Evolutionary conservation across 1,140 invertebrate species (phyloP).

Genomic region (Hetaerina americana): DNA sequence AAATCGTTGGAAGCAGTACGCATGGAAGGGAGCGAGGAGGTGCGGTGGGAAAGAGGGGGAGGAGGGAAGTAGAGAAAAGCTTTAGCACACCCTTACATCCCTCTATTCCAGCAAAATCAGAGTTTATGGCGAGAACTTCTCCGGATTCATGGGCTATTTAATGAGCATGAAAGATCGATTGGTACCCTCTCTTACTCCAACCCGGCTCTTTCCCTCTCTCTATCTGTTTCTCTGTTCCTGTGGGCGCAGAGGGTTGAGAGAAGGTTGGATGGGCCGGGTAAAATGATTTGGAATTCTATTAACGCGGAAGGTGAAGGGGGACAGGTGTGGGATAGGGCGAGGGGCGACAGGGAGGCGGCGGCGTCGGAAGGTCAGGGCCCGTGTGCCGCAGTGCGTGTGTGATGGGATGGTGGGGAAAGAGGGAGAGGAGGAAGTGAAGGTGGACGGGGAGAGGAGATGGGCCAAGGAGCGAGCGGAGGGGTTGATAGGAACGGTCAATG

Average conservation of each 20-base stretch:
- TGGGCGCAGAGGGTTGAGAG: too few relatives aligned
- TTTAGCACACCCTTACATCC: neutral
- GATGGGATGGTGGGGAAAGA: too few relatives aligned
- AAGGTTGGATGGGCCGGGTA: neutral
- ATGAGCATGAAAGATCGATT: neutral
- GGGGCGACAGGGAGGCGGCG: neutral
- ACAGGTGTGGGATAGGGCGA: too few relatives aligned
- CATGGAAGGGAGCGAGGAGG: too few relatives aligned
- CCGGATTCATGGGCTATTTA: neutral
- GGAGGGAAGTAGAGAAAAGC: neutral
- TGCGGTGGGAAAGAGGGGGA: neutral
- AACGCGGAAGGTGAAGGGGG: too few relatives aligned
- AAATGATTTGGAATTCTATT: slow-evolving; percentile 1
- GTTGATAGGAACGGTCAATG: neutral
- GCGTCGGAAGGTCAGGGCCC: neutral
- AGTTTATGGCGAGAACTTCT: neutral
- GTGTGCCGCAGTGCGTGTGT: neutral
- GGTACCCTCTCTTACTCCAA: neutral
- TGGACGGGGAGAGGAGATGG: too few relatives aligned
- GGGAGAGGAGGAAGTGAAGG: neutral
- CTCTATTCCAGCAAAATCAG: neutral
- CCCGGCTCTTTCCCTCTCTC: neutral
- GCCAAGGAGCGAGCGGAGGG: too few relatives aligned
- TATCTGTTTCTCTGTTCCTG: too few relatives aligned
- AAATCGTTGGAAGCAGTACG: too few relatives aligned